These are phyloP conservation scores for Netelia fuscicornis DNA, from an alignment of 2,888 invertebrate genomes.

Conservation along the genomic window DNA sequence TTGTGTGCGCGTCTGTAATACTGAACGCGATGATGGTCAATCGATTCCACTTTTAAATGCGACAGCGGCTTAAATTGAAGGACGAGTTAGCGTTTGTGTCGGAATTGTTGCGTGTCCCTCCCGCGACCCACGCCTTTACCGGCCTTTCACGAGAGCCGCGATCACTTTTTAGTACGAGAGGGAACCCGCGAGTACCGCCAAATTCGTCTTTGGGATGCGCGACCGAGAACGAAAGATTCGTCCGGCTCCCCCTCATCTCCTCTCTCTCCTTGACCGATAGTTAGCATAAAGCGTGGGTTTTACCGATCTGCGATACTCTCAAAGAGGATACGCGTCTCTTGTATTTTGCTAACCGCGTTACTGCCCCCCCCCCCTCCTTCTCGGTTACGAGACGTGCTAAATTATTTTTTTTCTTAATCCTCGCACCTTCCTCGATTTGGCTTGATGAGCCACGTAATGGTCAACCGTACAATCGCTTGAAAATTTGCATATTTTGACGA, in stretches of 20 bases:
- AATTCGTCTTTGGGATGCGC: constrained; percentile 67
- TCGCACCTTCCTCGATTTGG: constrained; percentile 23
- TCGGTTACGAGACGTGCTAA: neutral
- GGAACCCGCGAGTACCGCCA: constrained; percentile 52
- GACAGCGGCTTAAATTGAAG: constrained; percentile 56
- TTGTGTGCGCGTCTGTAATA: constrained; percentile 23
- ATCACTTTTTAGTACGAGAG: constrained; percentile 36
- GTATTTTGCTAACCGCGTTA: constrained; percentile 30
- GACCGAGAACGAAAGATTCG: constrained; percentile 36
- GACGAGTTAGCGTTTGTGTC: constrained; percentile 44
- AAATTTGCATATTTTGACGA: neutral
- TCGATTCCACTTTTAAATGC: constrained; percentile 56
- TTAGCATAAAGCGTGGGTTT: constrained; percentile 71
- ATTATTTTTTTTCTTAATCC: constrained; percentile 8
- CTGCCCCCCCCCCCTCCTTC: neutral
- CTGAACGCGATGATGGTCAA: constrained; percentile 54
- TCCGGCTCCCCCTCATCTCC: constrained; percentile 2
- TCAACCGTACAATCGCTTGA: neutral
- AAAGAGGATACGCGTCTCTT: constrained; percentile 30
- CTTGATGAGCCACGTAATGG: neutral
- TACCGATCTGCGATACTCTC: constrained; percentile 60
- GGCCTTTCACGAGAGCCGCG: constrained; percentile 46
- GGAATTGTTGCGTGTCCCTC: constrained; percentile 58
- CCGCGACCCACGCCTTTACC: constrained; percentile 64
- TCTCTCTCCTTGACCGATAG: constrained; percentile 35